Base-by-base conservation (phyloP, 2,113 vertebrate species). In the Lanius collurio region DNA sequence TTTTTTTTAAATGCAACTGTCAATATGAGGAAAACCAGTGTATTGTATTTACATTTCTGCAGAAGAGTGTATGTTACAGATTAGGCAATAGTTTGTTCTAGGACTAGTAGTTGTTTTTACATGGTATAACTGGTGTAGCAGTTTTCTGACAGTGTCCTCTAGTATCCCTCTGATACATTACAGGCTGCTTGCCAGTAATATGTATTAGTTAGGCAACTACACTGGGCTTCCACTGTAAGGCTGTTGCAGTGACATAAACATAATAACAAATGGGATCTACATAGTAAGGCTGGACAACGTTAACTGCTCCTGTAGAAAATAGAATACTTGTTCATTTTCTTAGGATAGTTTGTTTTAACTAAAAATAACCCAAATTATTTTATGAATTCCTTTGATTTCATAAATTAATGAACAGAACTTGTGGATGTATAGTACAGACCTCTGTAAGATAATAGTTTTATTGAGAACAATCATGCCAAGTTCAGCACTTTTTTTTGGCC, bases 391-490 rank as follows among this genome's bases (percentile, higher is more conserved):
- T 64, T 92, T 94, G 55, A 42, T 91, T 95, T 62, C 46, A 39
- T 93, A 62, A 89, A 70, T n/a, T 76, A 95, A 79, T 62, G 56
- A 95, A 82, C 49, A 53, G 65, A 86, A 63, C 33, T 53, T 67
- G 18, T 52, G 77, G 50, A 46, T 49, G 41, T 83, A 18, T 70
- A 77, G 78, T 90, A 44, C 50, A 90, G 30, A 56, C 10, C 19
- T 67, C 17, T 88, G 35, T 92, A 41, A 41, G 63, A 46, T 79
- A 60, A 80, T 41, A 69, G 46, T 87, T 96, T 87, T 87, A 63
- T 50, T 93, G 47, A 81, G 30, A 83, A n/a, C 12, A 28, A 13
- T 53, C 9, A 19, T 52, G 20, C 28, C 18, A 62, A 37, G 27
- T 8, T 78, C 30, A 63, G 19, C 15, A 39, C 26, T n/a, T 74